Evolutionary conservation across 2,113 vertebrate species (phyloP).

Genomic region (Nyctibius bracteatus): DNA sequence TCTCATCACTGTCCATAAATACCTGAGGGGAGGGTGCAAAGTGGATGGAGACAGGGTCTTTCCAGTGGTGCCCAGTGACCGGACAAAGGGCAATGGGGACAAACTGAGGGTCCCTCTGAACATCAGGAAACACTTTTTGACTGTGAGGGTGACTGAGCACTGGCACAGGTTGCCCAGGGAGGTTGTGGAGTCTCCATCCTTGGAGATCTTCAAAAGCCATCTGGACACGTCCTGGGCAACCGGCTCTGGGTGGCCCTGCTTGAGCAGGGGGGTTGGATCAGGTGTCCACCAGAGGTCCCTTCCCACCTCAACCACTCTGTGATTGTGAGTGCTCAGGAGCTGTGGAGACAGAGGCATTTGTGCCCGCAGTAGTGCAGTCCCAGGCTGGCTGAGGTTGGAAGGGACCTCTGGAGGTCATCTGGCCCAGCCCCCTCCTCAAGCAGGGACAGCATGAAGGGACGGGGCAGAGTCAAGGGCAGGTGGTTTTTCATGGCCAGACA

Average conservation of each 20-base stretch:
- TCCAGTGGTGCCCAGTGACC: neutral
- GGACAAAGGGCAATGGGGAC: neutral
- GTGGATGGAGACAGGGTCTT: neutral
- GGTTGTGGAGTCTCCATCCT: neutral
- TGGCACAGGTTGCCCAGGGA: neutral
- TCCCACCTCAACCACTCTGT: neutral
- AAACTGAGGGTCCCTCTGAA: neutral
- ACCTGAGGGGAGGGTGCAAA: neutral
- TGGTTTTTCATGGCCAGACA: neutral
- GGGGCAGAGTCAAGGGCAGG: neutral
- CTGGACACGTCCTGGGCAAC: neutral
- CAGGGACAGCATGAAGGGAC: neutral
- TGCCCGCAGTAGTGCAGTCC: neutral
- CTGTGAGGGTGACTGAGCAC: neutral
- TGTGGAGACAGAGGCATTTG: neutral
- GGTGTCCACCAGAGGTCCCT: neutral
- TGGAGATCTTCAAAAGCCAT: accelerated
- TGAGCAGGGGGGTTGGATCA: too few species aligned
- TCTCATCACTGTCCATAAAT: neutral
- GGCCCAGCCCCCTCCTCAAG: neutral
- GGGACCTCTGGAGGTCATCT: too few species aligned
- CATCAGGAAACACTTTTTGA: neutral
- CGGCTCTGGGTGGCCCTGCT: neutral
- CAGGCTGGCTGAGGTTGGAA: neutral
- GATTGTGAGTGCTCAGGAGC: neutral